phyloP scores from a whole-genome alignment of 2,888 invertebrate species.

The Acleris sparsana region DNA sequence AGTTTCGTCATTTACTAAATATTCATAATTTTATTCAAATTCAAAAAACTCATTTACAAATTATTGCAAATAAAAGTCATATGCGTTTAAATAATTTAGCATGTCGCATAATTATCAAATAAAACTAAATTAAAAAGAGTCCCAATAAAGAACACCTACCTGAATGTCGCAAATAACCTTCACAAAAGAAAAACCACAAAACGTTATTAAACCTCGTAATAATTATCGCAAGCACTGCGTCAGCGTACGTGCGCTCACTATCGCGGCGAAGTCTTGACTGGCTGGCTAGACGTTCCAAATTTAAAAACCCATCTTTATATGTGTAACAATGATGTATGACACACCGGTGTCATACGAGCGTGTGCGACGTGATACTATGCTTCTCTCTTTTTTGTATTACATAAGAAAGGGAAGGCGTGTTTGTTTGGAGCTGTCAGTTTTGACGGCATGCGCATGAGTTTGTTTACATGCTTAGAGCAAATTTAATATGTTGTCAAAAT shows the following conservation, averaged over 20 bases:
- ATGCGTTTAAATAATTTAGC: background rate
- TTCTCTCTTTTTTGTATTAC: background rate
- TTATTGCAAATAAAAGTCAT: too few relatives aligned
- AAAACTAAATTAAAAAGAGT: background rate
- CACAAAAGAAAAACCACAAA: constrained; percentile 2
- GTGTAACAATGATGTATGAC: background rate
- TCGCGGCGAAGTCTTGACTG: background rate
- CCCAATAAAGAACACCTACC: background rate
- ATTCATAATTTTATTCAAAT: too few relatives aligned
- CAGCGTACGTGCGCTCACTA: constrained; percentile 1
- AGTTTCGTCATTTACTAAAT: too few relatives aligned
- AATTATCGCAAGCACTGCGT: background rate
- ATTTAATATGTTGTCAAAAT: constrained; percentile 9
- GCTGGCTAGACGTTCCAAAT: constrained; percentile 16
- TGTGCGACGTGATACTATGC: constrained; percentile 6
- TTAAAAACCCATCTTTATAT: constrained; percentile 2
- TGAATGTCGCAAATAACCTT: background rate
- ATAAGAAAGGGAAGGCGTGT: background rate
- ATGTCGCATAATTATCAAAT: background rate
- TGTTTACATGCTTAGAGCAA: constrained; percentile 6
- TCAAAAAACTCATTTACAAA: too few relatives aligned
- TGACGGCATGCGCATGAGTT: background rate
- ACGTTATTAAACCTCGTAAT: background rate
- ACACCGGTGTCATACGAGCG: background rate
- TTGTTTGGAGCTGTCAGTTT: background rate